Evolutionary conservation across 2,113 vertebrate genomes (phyloP).

Genomic region (Syrmaticus mikado): DNA sequence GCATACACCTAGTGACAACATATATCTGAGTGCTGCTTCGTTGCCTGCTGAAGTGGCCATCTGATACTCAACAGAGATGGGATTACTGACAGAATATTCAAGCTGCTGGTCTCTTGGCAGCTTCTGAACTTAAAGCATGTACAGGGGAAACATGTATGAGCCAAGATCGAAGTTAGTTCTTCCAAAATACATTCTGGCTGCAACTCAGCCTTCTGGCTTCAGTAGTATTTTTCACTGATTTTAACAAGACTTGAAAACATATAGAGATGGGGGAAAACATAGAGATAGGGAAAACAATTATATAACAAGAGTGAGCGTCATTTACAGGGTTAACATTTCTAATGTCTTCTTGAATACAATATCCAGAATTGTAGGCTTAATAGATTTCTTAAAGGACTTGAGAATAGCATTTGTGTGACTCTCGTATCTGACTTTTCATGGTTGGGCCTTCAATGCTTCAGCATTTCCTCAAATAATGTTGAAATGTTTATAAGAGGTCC

Average conservation of each 20-base stretch:
- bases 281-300: not conserved
- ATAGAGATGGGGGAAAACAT: not conserved
- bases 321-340: not conserved
- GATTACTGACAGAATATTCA: not conserved
- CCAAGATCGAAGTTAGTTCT: not conserved
- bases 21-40: not conserved
- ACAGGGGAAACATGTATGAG: not conserved
- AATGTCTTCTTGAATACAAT: not conserved
- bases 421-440: not conserved
- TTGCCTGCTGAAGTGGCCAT: not conserved
- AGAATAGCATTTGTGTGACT: not conserved
- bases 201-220: not conserved
- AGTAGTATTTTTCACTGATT: not conserved
- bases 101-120: not conserved
- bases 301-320: not conserved
- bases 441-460: not conserved
- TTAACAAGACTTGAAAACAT: not conserved
- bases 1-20: not conserved
- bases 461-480: not conserved
- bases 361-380: not conserved
- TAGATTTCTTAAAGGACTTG: not conserved
- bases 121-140: not conserved
- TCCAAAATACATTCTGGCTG: not conserved
- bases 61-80: not conserved
- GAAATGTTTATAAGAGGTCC: not conserved